Percentiles rank a stretch among this genome's conserved stretches.
phyloP scores from a whole-genome alignment of 2,888 invertebrate species.

The Lacanobia oleracea region DNA sequence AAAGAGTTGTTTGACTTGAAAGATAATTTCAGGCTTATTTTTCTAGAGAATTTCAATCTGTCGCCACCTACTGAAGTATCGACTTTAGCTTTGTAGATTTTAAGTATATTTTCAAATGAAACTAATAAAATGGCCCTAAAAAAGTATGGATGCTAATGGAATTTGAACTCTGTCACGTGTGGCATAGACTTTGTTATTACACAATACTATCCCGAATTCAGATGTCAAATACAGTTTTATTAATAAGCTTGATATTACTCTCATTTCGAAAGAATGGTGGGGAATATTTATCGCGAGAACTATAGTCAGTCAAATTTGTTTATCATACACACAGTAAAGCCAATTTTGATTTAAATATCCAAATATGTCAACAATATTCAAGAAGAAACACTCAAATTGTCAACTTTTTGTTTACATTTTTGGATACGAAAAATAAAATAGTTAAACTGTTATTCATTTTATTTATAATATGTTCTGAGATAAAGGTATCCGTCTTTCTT shows the following conservation, averaged over 20 bases:
- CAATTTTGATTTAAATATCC: constrained; percentile 9
- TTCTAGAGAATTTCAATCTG: too few relatives aligned
- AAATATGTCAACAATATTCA: background rate
- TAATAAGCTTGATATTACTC: background rate
- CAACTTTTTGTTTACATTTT: background rate
- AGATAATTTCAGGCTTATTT: background rate
- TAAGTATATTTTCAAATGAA: too few relatives aligned
- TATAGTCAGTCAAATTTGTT: constrained; percentile 2
- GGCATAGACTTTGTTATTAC: background rate
- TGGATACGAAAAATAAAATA: constrained; percentile 2
- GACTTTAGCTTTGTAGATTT: background rate
- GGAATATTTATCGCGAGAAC: constrained; percentile 23
- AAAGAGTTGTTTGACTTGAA: background rate
- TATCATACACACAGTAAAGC: background rate
- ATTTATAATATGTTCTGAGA: constrained; percentile 35
- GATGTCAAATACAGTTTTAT: background rate
- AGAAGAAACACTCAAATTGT: background rate
- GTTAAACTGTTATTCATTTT: constrained; percentile 13
- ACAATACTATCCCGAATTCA: background rate
- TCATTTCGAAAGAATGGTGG: background rate
- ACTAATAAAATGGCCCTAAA: background rate
- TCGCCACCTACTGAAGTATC: too few relatives aligned
- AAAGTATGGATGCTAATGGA: background rate
- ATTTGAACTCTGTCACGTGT: too few relatives aligned
- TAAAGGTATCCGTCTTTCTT: constrained; percentile 33